These are phyloP conservation scores for Psephotus haematonotus DNA, from an alignment of 2,113 vertebrate species.

Conservation along the genomic window DNA sequence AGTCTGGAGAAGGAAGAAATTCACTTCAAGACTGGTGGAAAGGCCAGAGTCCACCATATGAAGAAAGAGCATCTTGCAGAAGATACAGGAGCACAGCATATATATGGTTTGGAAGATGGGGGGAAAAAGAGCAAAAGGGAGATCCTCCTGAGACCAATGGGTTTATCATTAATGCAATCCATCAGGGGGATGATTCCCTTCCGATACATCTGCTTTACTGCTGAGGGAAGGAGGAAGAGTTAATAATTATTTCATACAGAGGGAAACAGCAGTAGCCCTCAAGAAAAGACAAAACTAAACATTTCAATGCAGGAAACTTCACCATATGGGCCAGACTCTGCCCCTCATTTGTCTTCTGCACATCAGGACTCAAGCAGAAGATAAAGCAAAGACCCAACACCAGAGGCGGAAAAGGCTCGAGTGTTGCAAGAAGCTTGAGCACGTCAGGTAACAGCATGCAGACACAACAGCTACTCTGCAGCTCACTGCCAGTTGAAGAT, in stretches of 20 bases:
- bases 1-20: background rate
- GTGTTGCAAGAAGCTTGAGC: background rate
- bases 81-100: background rate
- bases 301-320: background rate
- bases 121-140: background rate
- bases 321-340: background rate
- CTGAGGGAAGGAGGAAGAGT: background rate
- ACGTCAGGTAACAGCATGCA: background rate
- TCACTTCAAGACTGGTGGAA: background rate
- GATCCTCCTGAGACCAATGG: background rate
- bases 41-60: background rate
- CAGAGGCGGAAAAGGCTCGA: background rate
- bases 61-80: background rate
- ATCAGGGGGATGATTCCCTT: background rate
- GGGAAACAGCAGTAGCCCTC: background rate
- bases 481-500: background rate
- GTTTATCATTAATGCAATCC: background rate
- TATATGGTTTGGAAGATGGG: background rate
- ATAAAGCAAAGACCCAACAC: background rate
- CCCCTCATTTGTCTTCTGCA: background rate
- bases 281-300: background rate
- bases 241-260: background rate
- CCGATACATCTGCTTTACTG: background rate
- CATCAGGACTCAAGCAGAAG: background rate
- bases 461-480: background rate